Base-by-base conservation (phyloP, 2,888 invertebrate genomes). In the Blastobasis lacticolella region DNA sequence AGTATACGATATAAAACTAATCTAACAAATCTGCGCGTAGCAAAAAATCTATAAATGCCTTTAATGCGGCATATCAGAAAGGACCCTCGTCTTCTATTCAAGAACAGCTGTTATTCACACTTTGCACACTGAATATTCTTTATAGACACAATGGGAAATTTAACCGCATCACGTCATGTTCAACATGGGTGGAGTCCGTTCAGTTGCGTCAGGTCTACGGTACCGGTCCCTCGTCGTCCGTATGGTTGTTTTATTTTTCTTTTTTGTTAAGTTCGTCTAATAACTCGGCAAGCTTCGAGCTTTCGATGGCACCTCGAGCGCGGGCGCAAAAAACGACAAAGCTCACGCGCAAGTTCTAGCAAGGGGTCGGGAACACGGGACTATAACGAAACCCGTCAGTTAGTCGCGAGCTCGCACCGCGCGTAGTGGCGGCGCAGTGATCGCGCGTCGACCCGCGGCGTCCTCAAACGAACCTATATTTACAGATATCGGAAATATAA, bases 311-410 rank as follows among this genome's bases (percentile, higher is more conserved):
- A 81, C 82, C 83, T 88, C 84, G 75, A 48, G 74, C 80, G 77
- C 78, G 76, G 75, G 79, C 80, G 83, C 86, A 87, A 88, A 89
- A 89, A 90, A 89, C 83, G 75, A 88, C 83, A 83, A 88, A 87
- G 85, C 81, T 81, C 73, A 69, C 71, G 70, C 69, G 63, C 67
- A 68, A 61, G 59, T 54, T 60, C 57, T 60, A 62, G 38, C 49
- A 46, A 84, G 78, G 80, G 84, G 89, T 87, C 88, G 85, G 79
- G 74, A 72, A 75, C 75, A 76, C 62, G 60, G 54, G 59, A 23
- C 23, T 23, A 23, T 3, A 23, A 23, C 23, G 51, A 63, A 62
- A 61, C 56, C 61, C 50, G 68, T 55, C 75, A 87, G 87, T 85
- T 82, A 75, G 72, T 65, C 78, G 73, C 69, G 70, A 58, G 62